Evolutionary conservation across 53 echinoderm and acorn worm genomes (phyloP).

Genomic region (Paracentrotus lividus): DNA sequence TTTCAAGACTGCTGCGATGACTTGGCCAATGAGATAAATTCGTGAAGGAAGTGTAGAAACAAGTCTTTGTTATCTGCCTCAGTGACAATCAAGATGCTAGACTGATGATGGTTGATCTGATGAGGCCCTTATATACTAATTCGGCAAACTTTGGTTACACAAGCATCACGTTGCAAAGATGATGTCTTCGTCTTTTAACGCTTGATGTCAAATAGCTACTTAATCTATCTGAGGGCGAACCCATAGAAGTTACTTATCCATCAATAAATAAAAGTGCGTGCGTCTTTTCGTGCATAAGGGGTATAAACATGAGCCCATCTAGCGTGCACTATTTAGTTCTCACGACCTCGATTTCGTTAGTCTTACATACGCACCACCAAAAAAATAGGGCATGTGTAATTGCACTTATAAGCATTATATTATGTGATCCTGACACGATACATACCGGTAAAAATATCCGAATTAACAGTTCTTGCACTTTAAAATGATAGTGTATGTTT

Average conservation of each 20-base stretch:
- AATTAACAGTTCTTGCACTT: no score
- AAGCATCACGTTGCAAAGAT: constrained; percentile 14
- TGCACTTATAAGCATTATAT: no score
- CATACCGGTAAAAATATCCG: no score
- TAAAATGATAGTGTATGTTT: no score
- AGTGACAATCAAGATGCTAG: background rate
- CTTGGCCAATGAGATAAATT: background rate
- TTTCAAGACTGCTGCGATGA: background rate
- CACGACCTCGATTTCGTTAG: background rate
- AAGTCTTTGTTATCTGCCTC: background rate
- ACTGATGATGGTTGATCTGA: background rate
- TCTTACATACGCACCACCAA: background rate
- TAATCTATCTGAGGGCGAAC: background rate
- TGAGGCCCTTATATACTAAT: background rate
- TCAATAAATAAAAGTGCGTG: constrained; percentile 46
- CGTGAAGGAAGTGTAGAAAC: background rate
- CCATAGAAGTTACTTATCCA: constrained; percentile 17
- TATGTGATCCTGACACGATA: no score
- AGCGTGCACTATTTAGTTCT: constrained; percentile 25
- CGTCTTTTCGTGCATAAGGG: background rate
- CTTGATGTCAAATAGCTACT: background rate
- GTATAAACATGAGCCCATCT: background rate
- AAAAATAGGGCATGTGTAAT: no score
- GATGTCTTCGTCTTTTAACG: no score
- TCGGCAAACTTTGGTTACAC: background rate